A percentile compares a stretch with the other conserved stretches of the same genome.
Conservation (phyloP, 2,888 invertebrate species). For the Labia minor region DNA sequence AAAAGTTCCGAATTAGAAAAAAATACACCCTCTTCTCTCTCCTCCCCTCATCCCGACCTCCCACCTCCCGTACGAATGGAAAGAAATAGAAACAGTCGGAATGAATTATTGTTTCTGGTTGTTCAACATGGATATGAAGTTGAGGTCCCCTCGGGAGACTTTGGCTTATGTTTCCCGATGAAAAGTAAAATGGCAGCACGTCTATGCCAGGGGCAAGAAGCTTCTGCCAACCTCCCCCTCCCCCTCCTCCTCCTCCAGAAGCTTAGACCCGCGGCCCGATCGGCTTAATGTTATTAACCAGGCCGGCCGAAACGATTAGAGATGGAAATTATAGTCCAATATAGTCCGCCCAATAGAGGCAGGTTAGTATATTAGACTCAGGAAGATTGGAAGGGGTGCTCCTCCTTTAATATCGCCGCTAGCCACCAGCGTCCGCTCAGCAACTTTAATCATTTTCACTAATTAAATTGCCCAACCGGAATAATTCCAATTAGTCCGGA, state of each 20-base stretch:
- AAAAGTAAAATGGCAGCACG: neutral
- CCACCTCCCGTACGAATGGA: no score
- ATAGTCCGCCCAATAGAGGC: neutral
- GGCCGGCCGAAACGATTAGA: conserved; percentile 13
- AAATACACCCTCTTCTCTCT: neutral
- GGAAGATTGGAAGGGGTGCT: neutral
- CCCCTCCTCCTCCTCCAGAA: neutral
- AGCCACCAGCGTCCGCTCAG: neutral
- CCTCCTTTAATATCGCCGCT: neutral
- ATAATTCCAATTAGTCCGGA: neutral
- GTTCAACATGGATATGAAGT: neutral
- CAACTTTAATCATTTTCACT: neutral
- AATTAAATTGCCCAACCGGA: neutral
- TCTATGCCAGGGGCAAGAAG: neutral
- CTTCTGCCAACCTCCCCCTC: neutral
- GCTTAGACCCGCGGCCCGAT: conserved; percentile 7
- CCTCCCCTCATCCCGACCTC: no score
- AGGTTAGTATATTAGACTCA: neutral
- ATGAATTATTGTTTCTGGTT: neutral
- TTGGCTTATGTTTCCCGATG: neutral
- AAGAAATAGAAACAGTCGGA: conserved; percentile 7
- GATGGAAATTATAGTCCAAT: conserved; percentile 13
- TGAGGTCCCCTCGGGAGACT: neutral
- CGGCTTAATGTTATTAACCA: conserved; percentile 8
- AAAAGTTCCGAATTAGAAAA: conserved; percentile 5